Percentiles rank a stretch among this genome's conserved stretches.
Conservation (phyloP, 2,113 vertebrate species). For the Thamnaconus septentrionalis region DNA sequence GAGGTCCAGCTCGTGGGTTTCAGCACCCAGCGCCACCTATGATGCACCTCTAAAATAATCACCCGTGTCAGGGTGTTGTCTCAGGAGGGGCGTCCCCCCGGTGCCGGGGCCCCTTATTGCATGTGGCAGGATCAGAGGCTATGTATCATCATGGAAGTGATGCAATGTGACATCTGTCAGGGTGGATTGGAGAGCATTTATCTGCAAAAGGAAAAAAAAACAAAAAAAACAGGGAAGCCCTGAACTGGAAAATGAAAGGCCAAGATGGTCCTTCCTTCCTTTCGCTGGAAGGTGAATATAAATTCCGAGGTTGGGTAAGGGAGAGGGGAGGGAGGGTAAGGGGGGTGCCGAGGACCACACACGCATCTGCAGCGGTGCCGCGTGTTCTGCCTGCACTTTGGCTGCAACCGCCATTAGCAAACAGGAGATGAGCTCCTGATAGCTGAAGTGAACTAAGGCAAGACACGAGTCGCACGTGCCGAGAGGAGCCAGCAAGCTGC, state of each 20-base stretch:
- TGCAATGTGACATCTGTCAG: slow-evolving; percentile 81
- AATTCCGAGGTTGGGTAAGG: slow-evolving; percentile 57
- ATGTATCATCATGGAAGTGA: slow-evolving; percentile 75
- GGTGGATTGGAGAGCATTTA: slow-evolving; percentile 79
- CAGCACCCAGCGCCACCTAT: slow-evolving; percentile 48
- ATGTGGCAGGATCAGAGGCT: slow-evolving; percentile 80
- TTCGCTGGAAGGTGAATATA: slow-evolving; percentile 66
- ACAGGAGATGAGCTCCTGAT: slow-evolving; percentile 42
- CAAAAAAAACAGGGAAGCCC: slow-evolving; percentile 60
- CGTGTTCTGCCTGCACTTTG: slow-evolving; percentile 5
- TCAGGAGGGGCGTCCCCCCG: slow-evolving; percentile 60
- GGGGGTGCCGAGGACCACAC: background rate
- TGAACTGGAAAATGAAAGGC: slow-evolving; percentile 86
- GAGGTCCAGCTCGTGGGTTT: slow-evolving; percentile 38
- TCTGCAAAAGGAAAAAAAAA: slow-evolving; percentile 53
- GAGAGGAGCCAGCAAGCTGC: too few species aligned
- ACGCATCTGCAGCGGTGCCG: slow-evolving; percentile 1
- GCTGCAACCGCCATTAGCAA: slow-evolving; percentile 17
- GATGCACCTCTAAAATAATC: slow-evolving; percentile 77
- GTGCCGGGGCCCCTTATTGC: slow-evolving; percentile 73
- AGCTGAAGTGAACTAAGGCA: slow-evolving; percentile 49
- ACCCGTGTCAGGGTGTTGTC: slow-evolving; percentile 69
- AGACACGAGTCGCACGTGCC: slow-evolving; percentile 39
- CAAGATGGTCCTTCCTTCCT: slow-evolving; percentile 70
- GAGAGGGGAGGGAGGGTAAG: slow-evolving; percentile 25